A percentile compares a stretch with the other conserved stretches of the same genome.
Conservation (phyloP, 2,113 vertebrate genomes). For the crab-eating macaque (Macaca fascicularis) region DNA sequence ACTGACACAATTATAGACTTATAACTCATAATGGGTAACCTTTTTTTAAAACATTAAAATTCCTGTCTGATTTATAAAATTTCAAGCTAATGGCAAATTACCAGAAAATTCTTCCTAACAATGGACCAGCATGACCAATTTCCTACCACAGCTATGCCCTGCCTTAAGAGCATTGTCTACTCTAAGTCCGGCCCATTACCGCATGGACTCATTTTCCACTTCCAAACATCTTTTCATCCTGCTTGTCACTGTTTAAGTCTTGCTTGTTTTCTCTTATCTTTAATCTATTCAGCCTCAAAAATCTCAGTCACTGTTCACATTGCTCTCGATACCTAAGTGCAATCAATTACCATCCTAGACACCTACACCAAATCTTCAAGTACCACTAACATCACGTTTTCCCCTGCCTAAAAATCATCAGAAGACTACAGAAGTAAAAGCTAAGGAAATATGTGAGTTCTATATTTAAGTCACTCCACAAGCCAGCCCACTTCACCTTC, state of each 20-base stretch:
- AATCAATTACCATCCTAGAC: neutral
- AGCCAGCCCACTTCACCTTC: neutral
- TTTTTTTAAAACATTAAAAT: constrained; percentile 59
- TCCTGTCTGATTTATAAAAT: constrained; percentile 57
- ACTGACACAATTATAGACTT: constrained; percentile 46
- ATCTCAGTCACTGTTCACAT: neutral
- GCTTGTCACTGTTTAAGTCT: constrained; percentile 56
- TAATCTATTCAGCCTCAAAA: neutral
- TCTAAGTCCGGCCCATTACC: constrained; percentile 48
- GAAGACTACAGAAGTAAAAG: neutral
- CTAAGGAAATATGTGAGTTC: neutral
- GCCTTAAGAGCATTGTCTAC: constrained; percentile 71
- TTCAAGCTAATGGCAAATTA: constrained; percentile 62
- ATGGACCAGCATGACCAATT: constrained; percentile 81
- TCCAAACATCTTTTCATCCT: constrained; percentile 63
- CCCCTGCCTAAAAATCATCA: constrained; percentile 10
- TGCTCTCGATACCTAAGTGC: neutral
- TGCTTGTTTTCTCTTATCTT: constrained; percentile 32
- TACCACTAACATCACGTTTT: neutral
- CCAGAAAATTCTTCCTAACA: constrained; percentile 68
- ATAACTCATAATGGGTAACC: constrained; percentile 54
- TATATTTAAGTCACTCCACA: neutral
- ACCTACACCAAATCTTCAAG: neutral
- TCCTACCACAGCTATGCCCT: constrained; percentile 66
- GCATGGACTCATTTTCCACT: constrained; percentile 67